A percentile compares a stretch with the other conserved stretches of the same genome.
phyloP scores from a whole-genome alignment of 1,140 invertebrate species.

The Heliconius nattereri region DNA sequence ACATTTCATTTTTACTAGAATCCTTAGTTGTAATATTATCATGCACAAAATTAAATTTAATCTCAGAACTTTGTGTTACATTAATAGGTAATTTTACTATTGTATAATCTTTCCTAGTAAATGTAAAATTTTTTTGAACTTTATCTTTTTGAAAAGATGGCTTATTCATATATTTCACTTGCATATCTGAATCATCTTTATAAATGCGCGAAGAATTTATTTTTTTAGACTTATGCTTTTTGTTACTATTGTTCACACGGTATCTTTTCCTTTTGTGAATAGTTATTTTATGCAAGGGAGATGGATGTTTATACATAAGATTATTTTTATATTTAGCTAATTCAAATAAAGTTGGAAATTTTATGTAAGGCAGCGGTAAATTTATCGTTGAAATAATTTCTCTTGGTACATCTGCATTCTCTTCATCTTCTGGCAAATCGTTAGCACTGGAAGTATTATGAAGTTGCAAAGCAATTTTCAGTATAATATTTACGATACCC shows the following conservation, averaged over 20 bases:
- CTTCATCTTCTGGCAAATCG: conserved; percentile 2
- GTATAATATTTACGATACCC: conserved; percentile 1
- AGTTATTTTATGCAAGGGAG: conserved; percentile 59
- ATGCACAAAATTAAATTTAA: not conserved
- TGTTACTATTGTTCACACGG: conserved; percentile 49
- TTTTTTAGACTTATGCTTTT: conserved; percentile 61
- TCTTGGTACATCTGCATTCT: conserved; percentile 46
- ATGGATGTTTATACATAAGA: conserved; percentile 35
- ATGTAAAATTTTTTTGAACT: not conserved
- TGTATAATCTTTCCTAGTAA: not conserved
- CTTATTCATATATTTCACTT: not conserved
- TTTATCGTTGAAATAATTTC: conserved; percentile 47
- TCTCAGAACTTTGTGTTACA: not conserved
- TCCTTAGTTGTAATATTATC: not conserved
- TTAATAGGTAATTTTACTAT: not conserved
- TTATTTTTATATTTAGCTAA: conserved; percentile 49
- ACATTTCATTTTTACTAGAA: not conserved
- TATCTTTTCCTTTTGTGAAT: conserved; percentile 70
- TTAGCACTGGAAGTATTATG: not conserved
- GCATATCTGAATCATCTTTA: conserved; percentile 15
- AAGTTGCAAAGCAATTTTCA: conserved; percentile 1
- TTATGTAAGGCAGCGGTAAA: conserved; percentile 58
- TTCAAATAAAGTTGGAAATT: conserved; percentile 59
- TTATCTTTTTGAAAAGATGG: not conserved
- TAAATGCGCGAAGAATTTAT: conserved; percentile 18